Conservation (phyloP, 2,888 invertebrate genomes). For the Yponomeuta malinellus region DNA sequence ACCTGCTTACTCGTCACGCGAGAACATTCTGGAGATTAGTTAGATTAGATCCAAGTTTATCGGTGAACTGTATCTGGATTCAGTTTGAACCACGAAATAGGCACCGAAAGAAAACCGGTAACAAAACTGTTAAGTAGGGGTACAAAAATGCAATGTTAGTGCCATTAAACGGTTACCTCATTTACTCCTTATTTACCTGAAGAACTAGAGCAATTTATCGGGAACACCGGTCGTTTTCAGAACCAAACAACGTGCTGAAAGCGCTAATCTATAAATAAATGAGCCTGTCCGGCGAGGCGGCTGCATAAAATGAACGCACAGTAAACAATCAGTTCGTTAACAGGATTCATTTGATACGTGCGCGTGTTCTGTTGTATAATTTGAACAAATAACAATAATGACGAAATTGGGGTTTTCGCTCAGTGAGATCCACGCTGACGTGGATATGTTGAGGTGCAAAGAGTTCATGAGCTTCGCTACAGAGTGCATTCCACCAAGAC, state of each 20-base stretch:
- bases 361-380: neutral
- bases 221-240: conserved; percentile 6
- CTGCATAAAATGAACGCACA: conserved; percentile 7
- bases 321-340: neutral
- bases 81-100: no score
- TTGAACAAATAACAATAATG: conserved; percentile 34
- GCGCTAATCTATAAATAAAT: conserved; percentile 5
- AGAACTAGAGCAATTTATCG: neutral
- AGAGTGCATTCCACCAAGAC: conserved; percentile 54
- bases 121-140: no score
- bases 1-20: no score
- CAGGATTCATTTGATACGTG: neutral
- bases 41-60: no score
- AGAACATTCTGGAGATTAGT: no score
- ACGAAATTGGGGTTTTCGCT: conserved; percentile 41
- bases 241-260: neutral
- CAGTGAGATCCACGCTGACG: conserved; percentile 45
- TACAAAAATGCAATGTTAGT: neutral
- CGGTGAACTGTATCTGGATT: no score
- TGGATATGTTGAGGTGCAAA: conserved; percentile 56
- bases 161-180: neutral
- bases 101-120: no score
- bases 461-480: conserved; percentile 48
- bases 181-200: neutral
- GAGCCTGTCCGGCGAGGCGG: neutral